Conservation (phyloP, 2,113 vertebrate species). For the Clinocottus analis region DNA sequence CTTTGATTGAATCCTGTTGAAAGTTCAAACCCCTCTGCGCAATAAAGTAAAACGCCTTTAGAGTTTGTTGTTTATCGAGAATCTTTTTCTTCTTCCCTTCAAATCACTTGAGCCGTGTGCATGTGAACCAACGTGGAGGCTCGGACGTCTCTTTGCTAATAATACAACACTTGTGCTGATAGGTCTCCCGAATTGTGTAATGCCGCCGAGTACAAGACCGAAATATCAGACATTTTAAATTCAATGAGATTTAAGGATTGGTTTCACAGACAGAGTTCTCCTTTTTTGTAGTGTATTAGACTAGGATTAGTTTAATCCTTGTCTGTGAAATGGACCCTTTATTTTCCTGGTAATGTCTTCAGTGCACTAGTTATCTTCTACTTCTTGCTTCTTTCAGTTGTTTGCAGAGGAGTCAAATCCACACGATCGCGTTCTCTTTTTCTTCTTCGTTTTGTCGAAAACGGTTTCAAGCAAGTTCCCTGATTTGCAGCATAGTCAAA, state of each 20-base stretch:
- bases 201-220: conserved; percentile 8
- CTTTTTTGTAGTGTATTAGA: conserved; percentile 68
- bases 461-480: conserved; percentile 39
- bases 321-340: conserved; percentile 64
- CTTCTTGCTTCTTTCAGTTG: conserved; percentile 15
- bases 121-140: conserved; percentile 20
- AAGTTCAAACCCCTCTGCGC: conserved; percentile 34
- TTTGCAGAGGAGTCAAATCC: conserved; percentile 39
- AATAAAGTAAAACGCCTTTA: conserved; percentile 12
- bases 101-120: conserved; percentile 1
- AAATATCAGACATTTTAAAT: conserved; percentile 58
- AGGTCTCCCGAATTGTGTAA: conserved; percentile 14
- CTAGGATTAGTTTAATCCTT: conserved; percentile 73
- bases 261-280: conserved; percentile 65
- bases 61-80: conserved; percentile 23
- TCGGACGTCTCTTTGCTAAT: background rate
- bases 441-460: background rate
- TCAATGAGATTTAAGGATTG: conserved; percentile 64
- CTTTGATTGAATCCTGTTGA: conserved; percentile 43
- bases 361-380: conserved; percentile 36
- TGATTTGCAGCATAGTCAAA: conserved; percentile 15
- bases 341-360: conserved; percentile 56
- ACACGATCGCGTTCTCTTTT: conserved; percentile 9
- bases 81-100: background rate
- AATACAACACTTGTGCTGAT: conserved; percentile 28